phyloP scores from a whole-genome alignment of 2,888 invertebrate genomes.

The Xanthia icteritia region DNA sequence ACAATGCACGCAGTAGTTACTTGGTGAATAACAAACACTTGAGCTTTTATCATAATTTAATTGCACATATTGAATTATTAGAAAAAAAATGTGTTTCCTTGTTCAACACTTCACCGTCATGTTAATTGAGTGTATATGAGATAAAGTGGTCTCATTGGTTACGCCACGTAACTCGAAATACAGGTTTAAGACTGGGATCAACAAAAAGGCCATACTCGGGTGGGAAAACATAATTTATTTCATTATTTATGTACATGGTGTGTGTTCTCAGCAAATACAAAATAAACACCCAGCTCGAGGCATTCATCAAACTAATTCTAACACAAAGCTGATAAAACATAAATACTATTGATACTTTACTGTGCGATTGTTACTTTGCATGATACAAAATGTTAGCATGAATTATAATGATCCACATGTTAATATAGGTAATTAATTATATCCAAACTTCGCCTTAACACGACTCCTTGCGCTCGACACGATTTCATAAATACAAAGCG shows the following conservation, averaged over 20 bases:
- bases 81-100: constrained; percentile 7
- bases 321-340: constrained; percentile 81
- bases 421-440: constrained; percentile 59
- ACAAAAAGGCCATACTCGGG: constrained; percentile 68
- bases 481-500: constrained; percentile 55
- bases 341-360: constrained; percentile 74
- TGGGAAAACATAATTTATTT: constrained; percentile 89
- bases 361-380: constrained; percentile 80
- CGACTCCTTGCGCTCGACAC: constrained; percentile 36
- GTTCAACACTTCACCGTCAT: background rate
- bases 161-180: constrained; percentile 19
- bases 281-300: constrained; percentile 79
- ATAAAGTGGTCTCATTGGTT: constrained; percentile 4
- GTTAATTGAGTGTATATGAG: constrained; percentile 18
- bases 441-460: constrained; percentile 56
- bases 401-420: constrained; percentile 68
- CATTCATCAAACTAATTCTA: constrained; percentile 72
- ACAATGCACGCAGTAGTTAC: constrained; percentile 14
- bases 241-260: constrained; percentile 85
- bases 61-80: constrained; percentile 14
- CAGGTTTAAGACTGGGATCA: constrained; percentile 26
- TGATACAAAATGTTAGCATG: constrained; percentile 80
- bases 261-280: constrained; percentile 81
- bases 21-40: constrained; percentile 29
- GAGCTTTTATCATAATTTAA: constrained; percentile 19